These are phyloP conservation scores for Petrocephalus schoutedeni DNA, from an alignment of 2,797 vertebrate species.

Conservation along the genomic window DNA sequence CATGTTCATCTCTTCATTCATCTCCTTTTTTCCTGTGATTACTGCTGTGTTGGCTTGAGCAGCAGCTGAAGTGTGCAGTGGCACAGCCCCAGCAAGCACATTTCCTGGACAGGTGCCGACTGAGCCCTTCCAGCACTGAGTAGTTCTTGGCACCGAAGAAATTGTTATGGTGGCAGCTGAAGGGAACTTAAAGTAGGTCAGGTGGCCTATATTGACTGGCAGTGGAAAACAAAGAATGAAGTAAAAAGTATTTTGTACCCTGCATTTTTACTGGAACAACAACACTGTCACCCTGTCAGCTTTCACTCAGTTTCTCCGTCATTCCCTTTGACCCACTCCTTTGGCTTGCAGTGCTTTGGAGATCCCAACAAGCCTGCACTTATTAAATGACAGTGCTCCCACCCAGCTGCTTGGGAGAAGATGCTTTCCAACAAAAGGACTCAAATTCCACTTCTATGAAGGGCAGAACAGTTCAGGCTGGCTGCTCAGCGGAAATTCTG, in stretches of 20 bases:
- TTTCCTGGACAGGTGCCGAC: constrained; percentile 10
- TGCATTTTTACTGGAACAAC: not conserved
- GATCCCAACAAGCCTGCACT: not conserved
- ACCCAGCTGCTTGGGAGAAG: not conserved
- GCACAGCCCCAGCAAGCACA: not conserved
- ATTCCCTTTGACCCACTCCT: not conserved
- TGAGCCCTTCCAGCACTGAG: not conserved
- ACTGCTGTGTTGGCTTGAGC: not conserved
- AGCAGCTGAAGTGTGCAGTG: not conserved
- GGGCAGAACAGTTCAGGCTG: not conserved
- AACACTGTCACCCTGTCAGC: constrained; percentile 17
- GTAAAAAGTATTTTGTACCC: not conserved
- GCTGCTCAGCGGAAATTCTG: not conserved
- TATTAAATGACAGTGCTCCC: constrained; percentile 18
- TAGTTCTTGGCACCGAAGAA: constrained; percentile 6
- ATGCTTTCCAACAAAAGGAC: not conserved
- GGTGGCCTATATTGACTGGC: constrained; percentile 7
- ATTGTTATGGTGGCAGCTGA: constrained; percentile 22
- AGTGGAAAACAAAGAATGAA: not conserved
- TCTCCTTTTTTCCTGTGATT: not conserved
- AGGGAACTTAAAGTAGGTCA: constrained; percentile 41
- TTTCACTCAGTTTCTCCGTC: not conserved
- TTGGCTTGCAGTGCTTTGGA: not conserved
- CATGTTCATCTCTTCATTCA: not conserved
- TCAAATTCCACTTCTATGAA: not conserved